These are phyloP conservation scores for Syngnathus acus DNA, from an alignment of 2,797 vertebrate genomes.

Conservation along the genomic window DNA sequence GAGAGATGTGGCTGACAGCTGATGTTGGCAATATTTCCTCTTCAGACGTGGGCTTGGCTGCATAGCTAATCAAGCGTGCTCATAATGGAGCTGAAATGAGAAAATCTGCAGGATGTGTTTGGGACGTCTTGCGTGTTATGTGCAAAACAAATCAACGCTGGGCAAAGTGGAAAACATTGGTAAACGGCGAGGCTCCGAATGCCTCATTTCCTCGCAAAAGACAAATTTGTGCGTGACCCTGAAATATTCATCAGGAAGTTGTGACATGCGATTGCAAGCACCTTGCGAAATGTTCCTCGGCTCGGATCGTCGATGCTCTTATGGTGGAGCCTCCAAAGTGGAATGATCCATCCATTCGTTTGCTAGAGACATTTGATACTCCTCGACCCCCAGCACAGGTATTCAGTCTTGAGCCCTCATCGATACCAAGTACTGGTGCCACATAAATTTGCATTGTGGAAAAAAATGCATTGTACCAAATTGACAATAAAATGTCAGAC, in stretches of 20 bases:
- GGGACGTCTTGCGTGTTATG: not conserved
- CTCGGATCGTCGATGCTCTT: not conserved
- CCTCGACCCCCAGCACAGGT: too few relatives aligned
- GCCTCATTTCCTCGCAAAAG: not conserved
- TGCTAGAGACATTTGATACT: not conserved
- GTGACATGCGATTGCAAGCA: not conserved
- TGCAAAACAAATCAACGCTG: not conserved
- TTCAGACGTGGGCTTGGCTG: too few relatives aligned
- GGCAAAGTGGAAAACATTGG: slow-evolving; percentile 2
- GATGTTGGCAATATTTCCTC: not conserved
- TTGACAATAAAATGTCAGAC: too few relatives aligned
- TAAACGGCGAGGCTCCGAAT: not conserved
- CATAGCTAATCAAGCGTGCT: too few relatives aligned
- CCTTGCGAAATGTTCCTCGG: not conserved
- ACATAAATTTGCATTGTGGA: too few relatives aligned
- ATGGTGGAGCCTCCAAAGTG: not conserved
- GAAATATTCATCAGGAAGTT: not conserved
- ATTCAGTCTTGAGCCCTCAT: too few relatives aligned
- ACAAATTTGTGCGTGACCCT: not conserved
- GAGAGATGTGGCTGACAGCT: not conserved
- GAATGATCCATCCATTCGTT: not conserved
- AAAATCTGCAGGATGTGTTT: not conserved
- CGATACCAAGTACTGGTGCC: too few relatives aligned
- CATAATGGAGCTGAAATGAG: too few relatives aligned
- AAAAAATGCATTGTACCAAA: too few relatives aligned